These are phyloP conservation scores for Mormoops blainvillei DNA, from an alignment of 2,113 vertebrate species.

Conservation along the genomic window DNA sequence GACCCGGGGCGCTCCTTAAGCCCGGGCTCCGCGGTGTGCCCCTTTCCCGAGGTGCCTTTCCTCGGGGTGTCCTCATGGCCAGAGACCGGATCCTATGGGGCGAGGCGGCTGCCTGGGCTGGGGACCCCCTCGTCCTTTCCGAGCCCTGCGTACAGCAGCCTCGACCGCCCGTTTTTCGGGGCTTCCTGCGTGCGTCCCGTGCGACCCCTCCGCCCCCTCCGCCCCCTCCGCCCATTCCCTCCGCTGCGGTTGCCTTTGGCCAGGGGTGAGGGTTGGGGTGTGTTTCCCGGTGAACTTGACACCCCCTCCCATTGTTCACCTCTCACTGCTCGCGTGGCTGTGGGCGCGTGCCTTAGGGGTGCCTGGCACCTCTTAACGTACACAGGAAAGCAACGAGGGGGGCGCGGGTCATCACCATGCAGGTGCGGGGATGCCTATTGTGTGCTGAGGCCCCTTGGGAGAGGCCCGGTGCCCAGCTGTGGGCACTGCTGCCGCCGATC, in stretches of 20 bases:
- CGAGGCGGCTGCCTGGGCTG: not conserved
- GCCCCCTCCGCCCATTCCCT: not conserved
- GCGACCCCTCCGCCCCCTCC: not conserved
- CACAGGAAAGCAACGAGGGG: not conserved
- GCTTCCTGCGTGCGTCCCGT: not conserved
- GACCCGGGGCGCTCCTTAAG: not conserved
- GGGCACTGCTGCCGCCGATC: not conserved
- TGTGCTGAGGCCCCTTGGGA: not conserved
- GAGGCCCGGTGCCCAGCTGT: not conserved
- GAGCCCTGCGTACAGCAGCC: not conserved
- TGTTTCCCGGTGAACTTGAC: not conserved
- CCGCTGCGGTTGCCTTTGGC: not conserved
- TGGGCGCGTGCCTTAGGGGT: not conserved
- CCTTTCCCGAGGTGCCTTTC: not conserved
- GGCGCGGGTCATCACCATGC: not conserved
- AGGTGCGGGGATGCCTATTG: constrained; percentile 53
- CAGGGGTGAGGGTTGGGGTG: not conserved
- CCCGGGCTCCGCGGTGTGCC: not conserved
- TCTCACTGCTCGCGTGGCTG: not conserved
- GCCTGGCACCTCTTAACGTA: not conserved
- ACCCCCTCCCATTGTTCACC: constrained; percentile 61
- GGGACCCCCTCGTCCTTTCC: not conserved
- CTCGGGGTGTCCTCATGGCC: not conserved
- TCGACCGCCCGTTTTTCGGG: not conserved
- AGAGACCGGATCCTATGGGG: not conserved